Evolutionary conservation across 2,113 vertebrate species (phyloP).

Genomic region (Pavo muticus): DNA sequence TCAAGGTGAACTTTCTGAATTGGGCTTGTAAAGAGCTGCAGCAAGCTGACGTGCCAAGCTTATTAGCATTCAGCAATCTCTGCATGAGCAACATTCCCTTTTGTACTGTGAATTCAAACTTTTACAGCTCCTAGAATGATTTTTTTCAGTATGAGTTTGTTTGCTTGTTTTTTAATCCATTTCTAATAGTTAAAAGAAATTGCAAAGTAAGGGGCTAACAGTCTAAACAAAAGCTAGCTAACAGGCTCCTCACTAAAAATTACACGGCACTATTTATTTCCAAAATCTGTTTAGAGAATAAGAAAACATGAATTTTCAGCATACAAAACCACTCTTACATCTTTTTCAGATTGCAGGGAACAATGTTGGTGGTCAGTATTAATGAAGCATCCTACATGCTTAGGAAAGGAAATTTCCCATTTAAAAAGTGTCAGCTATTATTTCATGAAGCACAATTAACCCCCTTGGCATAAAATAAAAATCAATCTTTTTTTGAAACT

Average conservation of each 20-base stretch:
- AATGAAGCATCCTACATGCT: neutral
- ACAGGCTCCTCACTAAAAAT: slow-evolving; percentile 15
- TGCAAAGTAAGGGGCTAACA: neutral
- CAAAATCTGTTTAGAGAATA: neutral
- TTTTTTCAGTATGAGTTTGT: neutral
- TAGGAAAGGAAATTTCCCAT: neutral
- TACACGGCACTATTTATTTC: neutral
- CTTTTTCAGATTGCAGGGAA: neutral
- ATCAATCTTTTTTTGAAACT: neutral
- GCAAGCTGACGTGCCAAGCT: neutral
- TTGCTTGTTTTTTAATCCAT: neutral
- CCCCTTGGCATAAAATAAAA: neutral
- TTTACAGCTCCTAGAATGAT: slow-evolving; percentile 28
- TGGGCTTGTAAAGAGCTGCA: slow-evolving; percentile 12
- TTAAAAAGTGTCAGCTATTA: neutral
- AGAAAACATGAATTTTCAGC: neutral
- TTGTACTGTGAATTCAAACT: slow-evolving; percentile 37
- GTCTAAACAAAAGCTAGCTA: slow-evolving; percentile 13
- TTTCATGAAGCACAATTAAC: slow-evolving; percentile 1
- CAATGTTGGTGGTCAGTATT: neutral
- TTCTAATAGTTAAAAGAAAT: slow-evolving; percentile 24
- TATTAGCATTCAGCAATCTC: slow-evolving; percentile 49
- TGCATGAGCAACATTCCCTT: slow-evolving; percentile 24
- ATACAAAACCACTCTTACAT: neutral
- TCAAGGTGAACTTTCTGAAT: slow-evolving; percentile 72